A percentile compares a stretch with the other conserved stretches of the same genome.
Conservation (phyloP, 2,113 vertebrate genomes). For the Deroptyus accipitrinus region DNA sequence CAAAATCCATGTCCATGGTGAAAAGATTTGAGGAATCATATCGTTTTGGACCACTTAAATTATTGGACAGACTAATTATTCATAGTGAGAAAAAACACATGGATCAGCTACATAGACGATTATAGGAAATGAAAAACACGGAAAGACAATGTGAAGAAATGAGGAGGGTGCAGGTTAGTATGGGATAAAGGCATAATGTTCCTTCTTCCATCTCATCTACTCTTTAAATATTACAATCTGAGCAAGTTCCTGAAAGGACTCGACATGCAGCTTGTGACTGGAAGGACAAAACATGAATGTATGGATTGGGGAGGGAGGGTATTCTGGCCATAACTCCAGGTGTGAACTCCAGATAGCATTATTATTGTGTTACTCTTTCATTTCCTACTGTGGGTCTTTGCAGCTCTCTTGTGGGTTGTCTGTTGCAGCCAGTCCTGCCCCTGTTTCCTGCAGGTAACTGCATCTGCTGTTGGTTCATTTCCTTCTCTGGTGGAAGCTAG, state of each 20-base stretch:
- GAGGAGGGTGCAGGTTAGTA: background rate
- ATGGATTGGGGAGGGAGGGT: background rate
- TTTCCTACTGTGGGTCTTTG: background rate
- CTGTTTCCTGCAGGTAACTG: background rate
- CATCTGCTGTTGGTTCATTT: background rate
- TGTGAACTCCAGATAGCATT: background rate
- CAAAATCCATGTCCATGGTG: background rate
- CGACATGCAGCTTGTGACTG: background rate
- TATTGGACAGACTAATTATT: background rate
- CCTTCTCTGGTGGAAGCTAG: background rate
- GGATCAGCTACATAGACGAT: background rate
- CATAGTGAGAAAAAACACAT: background rate
- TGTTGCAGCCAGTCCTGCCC: background rate
- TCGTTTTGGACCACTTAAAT: background rate
- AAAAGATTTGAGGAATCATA: background rate
- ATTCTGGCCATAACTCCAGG: background rate
- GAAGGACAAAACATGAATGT: background rate
- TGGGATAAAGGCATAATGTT: background rate
- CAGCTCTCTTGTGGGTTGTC: background rate
- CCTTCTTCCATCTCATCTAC: background rate
- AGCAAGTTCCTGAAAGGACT: background rate
- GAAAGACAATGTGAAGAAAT: background rate
- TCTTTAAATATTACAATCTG: background rate
- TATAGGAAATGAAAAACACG: background rate
- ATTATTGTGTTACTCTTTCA: background rate